Percentiles rank a stretch among this genome's conserved stretches.
Conservation (phyloP, 2,797 vertebrate genomes). For the Melopsittacus undulatus region DNA sequence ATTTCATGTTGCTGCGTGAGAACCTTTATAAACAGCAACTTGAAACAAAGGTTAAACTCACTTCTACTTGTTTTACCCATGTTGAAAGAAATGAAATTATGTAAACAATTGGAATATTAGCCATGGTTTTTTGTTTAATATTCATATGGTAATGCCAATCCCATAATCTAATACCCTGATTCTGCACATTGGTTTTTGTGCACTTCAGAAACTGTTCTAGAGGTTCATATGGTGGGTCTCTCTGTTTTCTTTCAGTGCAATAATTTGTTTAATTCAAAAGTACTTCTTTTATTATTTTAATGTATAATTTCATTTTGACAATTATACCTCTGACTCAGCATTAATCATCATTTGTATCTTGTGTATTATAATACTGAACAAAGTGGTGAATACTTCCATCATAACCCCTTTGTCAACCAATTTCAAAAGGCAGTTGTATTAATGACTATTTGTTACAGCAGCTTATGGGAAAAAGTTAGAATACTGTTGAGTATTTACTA, state of each 20-base stretch:
- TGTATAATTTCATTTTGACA: conserved; percentile 17
- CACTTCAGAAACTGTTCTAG: not conserved
- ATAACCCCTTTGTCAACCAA: not conserved
- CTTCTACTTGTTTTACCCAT: not conserved
- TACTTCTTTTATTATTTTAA: not conserved
- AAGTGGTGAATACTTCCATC: not conserved
- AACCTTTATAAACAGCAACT: not conserved
- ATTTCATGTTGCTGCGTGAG: not conserved
- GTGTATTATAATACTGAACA: not conserved
- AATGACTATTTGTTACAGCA: not conserved
- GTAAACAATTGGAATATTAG: not conserved
- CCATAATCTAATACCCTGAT: not conserved
- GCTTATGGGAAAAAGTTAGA: not conserved
- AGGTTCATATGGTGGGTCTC: not conserved
- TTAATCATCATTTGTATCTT: not conserved
- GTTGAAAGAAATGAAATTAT: not conserved
- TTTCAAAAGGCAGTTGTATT: not conserved
- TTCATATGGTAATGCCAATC: not conserved
- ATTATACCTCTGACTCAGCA: not conserved
- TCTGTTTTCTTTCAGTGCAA: not conserved
- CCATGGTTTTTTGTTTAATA: not conserved
- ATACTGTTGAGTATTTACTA: not conserved
- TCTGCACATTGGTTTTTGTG: not conserved
- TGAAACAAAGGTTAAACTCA: not conserved
- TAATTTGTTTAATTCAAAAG: not conserved